A percentile compares a stretch with the other conserved stretches of the same genome.
Evolutionary conservation across 2,113 vertebrate species (phyloP).

Genomic region (Psophia crepitans): DNA sequence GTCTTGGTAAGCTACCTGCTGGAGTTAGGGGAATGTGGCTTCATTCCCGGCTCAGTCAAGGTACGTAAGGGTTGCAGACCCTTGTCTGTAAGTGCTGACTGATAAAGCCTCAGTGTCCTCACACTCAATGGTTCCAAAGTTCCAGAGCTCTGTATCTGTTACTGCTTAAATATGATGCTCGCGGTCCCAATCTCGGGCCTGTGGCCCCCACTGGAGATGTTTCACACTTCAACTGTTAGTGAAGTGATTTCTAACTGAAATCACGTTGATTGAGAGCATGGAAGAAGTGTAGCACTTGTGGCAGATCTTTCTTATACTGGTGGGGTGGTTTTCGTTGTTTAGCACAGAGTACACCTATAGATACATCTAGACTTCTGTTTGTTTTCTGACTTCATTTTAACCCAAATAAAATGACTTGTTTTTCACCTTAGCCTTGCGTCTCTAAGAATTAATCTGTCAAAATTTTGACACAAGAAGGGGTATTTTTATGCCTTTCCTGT

Average conservation of each 20-base stretch:
- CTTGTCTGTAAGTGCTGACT: background rate
- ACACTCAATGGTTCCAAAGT: background rate
- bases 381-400: background rate
- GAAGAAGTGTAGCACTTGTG: background rate
- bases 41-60: background rate
- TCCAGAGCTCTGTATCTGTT: background rate
- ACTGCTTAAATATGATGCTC: background rate
- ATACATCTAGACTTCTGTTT: background rate
- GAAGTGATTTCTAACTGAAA: background rate
- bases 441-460: background rate
- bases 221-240: background rate
- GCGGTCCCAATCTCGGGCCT: accelerated
- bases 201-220: background rate
- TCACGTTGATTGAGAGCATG: background rate
- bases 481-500: background rate
- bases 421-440: background rate
- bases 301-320: background rate
- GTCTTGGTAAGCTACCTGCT: background rate
- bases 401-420: background rate
- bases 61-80: accelerated
- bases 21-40: background rate
- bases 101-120: background rate
- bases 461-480: background rate
- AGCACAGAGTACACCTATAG: background rate
- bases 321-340: background rate